phyloP scores from a whole-genome alignment of 2,888 invertebrate genomes.

The Himalopsyche anomala region DNA sequence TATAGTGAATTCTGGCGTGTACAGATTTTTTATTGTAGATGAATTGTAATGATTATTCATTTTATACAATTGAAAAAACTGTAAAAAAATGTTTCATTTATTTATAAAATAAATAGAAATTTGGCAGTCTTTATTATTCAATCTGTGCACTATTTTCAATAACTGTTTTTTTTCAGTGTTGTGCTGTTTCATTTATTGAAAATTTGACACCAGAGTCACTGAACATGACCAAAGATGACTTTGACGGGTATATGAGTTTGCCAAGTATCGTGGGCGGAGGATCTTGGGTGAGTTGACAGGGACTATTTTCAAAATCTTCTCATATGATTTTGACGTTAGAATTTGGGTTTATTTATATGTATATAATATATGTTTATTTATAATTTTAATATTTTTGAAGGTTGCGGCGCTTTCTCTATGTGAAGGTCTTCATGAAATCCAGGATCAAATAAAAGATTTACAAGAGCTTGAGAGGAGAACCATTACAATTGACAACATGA shows the following conservation, averaged over 20 bases:
- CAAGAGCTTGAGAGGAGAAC: conserved; percentile 82
- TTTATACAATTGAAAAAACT: too few relatives aligned
- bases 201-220: conserved; percentile 95
- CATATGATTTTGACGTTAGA: too few relatives aligned
- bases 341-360: too few relatives aligned
- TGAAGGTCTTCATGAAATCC: conserved; percentile 89
- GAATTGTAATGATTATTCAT: too few relatives aligned
- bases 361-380: conserved; percentile 9
- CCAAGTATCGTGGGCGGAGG: conserved; percentile 91
- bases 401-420: conserved; percentile 87
- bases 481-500: conserved; percentile 79
- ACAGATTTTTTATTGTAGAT: too few relatives aligned
- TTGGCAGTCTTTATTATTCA: background rate
- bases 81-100: too few relatives aligned
- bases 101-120: too few relatives aligned
- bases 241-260: conserved; percentile 88
- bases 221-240: conserved; percentile 93
- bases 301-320: background rate
- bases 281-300: conserved; percentile 81
- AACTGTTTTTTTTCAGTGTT: conserved; percentile 84
- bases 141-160: background rate
- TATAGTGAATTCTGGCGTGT: too few relatives aligned
- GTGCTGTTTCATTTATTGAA: conserved; percentile 98
- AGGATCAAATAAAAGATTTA: conserved; percentile 85
- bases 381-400: conserved; percentile 67